Evolutionary conservation across 2,888 invertebrate species (phyloP).

Genomic region (Brachyopa scutellaris): DNA sequence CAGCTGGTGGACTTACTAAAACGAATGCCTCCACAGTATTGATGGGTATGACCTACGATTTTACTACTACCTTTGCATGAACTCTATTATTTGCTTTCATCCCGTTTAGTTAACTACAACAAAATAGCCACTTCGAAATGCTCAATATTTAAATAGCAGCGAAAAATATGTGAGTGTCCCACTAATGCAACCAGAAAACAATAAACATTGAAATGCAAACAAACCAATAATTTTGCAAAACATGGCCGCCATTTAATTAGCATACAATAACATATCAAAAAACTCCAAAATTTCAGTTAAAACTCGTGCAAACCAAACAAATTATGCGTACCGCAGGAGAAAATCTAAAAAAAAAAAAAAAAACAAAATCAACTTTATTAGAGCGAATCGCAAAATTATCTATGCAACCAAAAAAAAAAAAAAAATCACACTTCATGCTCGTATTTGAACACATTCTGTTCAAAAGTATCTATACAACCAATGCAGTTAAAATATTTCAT

Average conservation of each 20-base stretch:
- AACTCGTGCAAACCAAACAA: conserved; percentile 9
- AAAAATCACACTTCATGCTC: background rate
- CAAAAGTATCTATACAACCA: conserved; percentile 49
- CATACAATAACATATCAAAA: conserved; percentile 25
- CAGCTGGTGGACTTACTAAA: too few species aligned
- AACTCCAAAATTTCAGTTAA: background rate
- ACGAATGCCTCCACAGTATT: too few species aligned
- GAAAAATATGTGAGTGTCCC: too few species aligned
- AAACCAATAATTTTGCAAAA: background rate
- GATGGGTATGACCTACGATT: too few species aligned
- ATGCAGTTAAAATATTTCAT: conserved; percentile 59
- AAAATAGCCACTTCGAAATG: too few species aligned
- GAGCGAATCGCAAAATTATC: too few species aligned
- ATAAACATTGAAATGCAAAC: conserved; percentile 1
- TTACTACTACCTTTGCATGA: too few species aligned
- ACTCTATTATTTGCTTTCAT: too few species aligned
- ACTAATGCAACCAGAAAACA: too few species aligned
- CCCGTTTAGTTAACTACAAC: too few species aligned
- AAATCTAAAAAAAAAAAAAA: background rate
- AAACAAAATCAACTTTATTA: conserved; percentile 57
- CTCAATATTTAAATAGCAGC: too few species aligned
- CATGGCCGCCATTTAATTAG: conserved; percentile 3
- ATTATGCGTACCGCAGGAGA: conserved; percentile 18
- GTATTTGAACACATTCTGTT: conserved; percentile 20
- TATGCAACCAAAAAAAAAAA: too few species aligned